Evolutionary conservation across 2,888 invertebrate species (phyloP), one percentile per base, ranked within the genome.

Genomic region (Alentia gelatinosa): DNA sequence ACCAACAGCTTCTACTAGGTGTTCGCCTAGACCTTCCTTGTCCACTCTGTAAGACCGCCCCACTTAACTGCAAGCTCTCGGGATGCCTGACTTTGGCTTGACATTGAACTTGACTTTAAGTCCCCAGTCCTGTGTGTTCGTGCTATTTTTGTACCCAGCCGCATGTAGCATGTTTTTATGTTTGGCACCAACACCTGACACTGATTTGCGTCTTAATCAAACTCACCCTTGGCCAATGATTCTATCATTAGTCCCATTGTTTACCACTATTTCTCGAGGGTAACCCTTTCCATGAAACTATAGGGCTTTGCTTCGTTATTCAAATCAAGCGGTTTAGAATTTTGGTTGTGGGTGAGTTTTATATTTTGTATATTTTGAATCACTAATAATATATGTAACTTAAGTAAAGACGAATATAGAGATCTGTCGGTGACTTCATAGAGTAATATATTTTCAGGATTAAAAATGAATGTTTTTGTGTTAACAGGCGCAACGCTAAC

Each of bases 311-410:
- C 47, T 12, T 12, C 9, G 9, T 47, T 47, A 47, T 47, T 47
- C 19, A 47, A 47, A 19, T 12, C 47, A 47, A 19, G 9, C 19
- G 19, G 9, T 47, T 47, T 47, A 47, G 19, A 47, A 47, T 47
- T 47, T 74, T 74, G 74, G 74, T 33, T 74, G 74, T 74, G 74
- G 33, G 74, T 74, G 74, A 74, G 33, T 74, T 74, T n/a, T 74
- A 26, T 33, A 74, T 74, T n/a, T 19, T 56, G 56, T 56, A 56
- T 56, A 56, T 56, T 56, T 56, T 56, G 74, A 26, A 15, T 47
- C 33, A 74, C 30, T 33, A 74, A 26, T 74, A 74, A 33, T 74
- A 5, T 47, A 47, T 47, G 47, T 19, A 47, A 47, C 19, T 9
- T 47, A 47, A 47, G 47, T 47, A 9, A 9, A n/a, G n/a, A n/a